Conservation (phyloP, 2,113 vertebrate genomes). For the Rana temporaria region DNA sequence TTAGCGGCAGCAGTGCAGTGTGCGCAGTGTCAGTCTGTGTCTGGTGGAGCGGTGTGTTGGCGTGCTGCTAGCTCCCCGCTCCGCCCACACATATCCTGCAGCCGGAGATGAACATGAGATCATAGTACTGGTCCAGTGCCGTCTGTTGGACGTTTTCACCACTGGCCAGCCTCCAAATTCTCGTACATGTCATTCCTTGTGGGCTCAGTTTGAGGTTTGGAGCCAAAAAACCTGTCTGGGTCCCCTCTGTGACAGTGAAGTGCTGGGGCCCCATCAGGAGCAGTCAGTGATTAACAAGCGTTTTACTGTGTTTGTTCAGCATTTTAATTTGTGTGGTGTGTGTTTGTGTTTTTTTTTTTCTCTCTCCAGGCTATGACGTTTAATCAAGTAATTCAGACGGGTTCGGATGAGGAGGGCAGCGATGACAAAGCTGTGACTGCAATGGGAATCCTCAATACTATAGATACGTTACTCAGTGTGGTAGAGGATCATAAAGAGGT, state of each 20-base stretch:
- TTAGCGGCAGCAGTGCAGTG: conserved; percentile 69
- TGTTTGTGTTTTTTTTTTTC: too few relatives aligned
- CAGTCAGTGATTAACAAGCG: too few relatives aligned
- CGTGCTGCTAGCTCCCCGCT: conserved; percentile 71
- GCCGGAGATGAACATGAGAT: conserved; percentile 75
- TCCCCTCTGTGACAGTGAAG: too few relatives aligned
- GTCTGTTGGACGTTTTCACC: conserved; percentile 66
- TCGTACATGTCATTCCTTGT: conserved; percentile 62
- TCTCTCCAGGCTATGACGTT: conserved; percentile 94
- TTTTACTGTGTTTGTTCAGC: too few relatives aligned
- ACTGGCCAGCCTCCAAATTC: conserved; percentile 77
- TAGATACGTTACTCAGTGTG: conserved; percentile 96
- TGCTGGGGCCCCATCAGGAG: too few relatives aligned
- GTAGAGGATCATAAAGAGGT: conserved; percentile 99
- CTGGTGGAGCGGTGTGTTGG: conserved; percentile 70
- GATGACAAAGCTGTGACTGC: conserved; percentile 99
- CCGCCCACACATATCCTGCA: conserved; percentile 70
- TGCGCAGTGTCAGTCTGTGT: conserved; percentile 77
- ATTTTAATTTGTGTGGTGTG: conserved; percentile 46
- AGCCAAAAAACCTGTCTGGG: neutral
- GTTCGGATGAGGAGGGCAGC: conserved; percentile 95
- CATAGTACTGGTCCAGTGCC: conserved; percentile 82
- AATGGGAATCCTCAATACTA: conserved; percentile 99
- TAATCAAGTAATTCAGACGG: conserved; percentile 98
- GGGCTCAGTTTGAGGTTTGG: neutral